Percentiles rank a stretch among this genome's conserved stretches.
These are phyloP conservation scores for Sebastes fasciatus DNA, from an alignment of 2,113 vertebrate species.

Conservation along the genomic window DNA sequence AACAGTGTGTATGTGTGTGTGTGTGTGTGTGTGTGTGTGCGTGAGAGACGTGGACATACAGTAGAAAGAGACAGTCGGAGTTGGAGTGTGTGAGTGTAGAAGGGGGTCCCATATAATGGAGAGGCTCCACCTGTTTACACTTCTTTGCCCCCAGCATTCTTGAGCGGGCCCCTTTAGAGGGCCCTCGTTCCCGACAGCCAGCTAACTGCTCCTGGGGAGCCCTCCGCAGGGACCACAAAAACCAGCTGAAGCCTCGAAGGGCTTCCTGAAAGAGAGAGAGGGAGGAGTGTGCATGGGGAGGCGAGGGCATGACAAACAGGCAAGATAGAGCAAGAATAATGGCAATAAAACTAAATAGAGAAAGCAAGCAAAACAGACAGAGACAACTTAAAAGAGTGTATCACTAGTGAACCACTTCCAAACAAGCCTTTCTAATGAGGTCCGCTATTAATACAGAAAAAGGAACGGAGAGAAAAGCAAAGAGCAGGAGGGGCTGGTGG, in stretches of 20 bases:
- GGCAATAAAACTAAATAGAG: constrained; percentile 69
- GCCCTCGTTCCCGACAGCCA: constrained; percentile 81
- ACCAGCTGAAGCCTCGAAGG: constrained; percentile 66
- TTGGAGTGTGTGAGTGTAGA: constrained; percentile 51
- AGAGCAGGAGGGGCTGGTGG: constrained; percentile 55
- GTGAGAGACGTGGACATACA: constrained; percentile 13
- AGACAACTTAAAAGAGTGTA: constrained; percentile 81
- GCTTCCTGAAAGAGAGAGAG: constrained; percentile 72
- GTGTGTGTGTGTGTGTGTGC: constrained; percentile 30
- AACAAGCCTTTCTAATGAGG: constrained; percentile 90
- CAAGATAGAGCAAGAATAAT: constrained; percentile 66
- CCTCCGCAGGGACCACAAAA: constrained; percentile 70
- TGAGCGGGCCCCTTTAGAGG: constrained; percentile 86
- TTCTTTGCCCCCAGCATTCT: constrained; percentile 87
- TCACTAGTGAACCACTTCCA: constrained; percentile 87
- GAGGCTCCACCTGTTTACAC: constrained; percentile 92
- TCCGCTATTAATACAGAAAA: constrained; percentile 77
- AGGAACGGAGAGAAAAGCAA: constrained; percentile 32
- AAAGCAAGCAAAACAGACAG: constrained; percentile 61
- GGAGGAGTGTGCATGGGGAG: constrained; percentile 46
- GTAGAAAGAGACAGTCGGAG: constrained; percentile 54
- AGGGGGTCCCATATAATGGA: constrained; percentile 84
- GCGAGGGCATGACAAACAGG: constrained; percentile 64
- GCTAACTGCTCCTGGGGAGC: constrained; percentile 86
- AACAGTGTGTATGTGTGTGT: constrained; percentile 14